Evolutionary conservation across 2,113 vertebrate genomes (phyloP), one percentile per base, ranked within the genome.

Genomic region (Craseonycteris thonglongyai): DNA sequence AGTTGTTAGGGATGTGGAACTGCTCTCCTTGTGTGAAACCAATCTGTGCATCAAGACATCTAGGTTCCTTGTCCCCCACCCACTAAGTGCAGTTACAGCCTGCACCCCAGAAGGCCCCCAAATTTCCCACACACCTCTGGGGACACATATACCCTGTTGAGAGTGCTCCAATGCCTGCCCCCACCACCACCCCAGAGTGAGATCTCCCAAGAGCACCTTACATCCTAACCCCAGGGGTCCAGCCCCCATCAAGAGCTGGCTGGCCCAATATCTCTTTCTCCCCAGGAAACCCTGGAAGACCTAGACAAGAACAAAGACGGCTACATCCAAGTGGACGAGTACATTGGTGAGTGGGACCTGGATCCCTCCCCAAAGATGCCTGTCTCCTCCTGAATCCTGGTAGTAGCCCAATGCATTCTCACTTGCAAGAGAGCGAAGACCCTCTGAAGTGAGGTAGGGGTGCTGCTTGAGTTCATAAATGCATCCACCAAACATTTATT

Each of bases 241-340:
- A 24, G 24, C 1, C 14, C n/a, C 30, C 30, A 24, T 11, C 49
- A 11, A 7, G 2, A 22, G 5, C 24, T 26, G 3, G 42, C 42
- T 38, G 15, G 26, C 47, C n/a, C 11, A n/a, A 35, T 30, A 28
- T 30, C 65, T 51, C 18, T 58, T 6, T 92, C 30, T 51, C 84
- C 38, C 22, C 79, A 99, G 99, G 99, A 99, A 97, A 99, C 99
- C 0, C 35, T 99, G 38, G 99, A 99, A 59, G 99, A 99, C 97
- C 98, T 99, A 30, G 99, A 99, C 97, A 99, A 98, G 96, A 97
- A 99, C 33, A 98, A 98, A 0, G 99, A 99, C 3, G 98, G 99
- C n/a, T 98, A 98, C 24, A 96, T 99, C 40, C 97, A 98, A 84
- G 54, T 99, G 21, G 69, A 98, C 0, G 99, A 99, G 95, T 99